These are phyloP conservation scores for Oopsacas minuta DNA, from an alignment of 37 sponge, comb jelly and placozoan species.

Conservation along the genomic window DNA sequence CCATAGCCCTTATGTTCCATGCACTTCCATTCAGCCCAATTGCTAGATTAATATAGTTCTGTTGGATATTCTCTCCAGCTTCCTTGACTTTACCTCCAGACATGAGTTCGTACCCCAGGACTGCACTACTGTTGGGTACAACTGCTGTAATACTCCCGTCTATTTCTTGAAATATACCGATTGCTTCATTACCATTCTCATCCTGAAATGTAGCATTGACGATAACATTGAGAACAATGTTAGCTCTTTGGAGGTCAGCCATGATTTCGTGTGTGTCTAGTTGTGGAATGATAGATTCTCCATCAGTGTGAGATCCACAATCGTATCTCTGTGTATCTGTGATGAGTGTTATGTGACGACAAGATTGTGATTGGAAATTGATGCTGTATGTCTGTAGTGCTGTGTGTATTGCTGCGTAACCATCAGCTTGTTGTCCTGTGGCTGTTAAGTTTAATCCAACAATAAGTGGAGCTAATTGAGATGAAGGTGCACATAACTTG, in stretches of 20 bases:
- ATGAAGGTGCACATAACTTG: not conserved
- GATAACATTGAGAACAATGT: not conserved
- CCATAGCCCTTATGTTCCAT: not conserved
- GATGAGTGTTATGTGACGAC: constrained; percentile 17
- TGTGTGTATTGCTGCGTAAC: not conserved
- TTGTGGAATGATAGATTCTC: not conserved
- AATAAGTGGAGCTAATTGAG: not conserved
- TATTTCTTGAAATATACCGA: not conserved
- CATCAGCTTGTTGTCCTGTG: not conserved
- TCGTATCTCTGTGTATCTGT: not conserved
- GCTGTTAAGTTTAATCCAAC: not conserved
- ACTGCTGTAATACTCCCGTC: not conserved
- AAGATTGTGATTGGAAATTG: not conserved
- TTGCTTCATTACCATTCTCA: not conserved
- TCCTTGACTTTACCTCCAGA: not conserved
- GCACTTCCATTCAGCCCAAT: not conserved
- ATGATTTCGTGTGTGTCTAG: not conserved
- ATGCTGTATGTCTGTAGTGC: not conserved
- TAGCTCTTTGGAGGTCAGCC: not conserved
- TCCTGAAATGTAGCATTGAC: constrained; percentile 16
- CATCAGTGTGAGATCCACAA: not conserved
- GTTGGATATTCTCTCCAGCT: not conserved
- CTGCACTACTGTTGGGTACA: not conserved
- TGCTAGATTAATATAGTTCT: not conserved
- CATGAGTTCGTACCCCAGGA: not conserved